Percentiles rank a stretch among this genome's conserved stretches.
Conservation (phyloP, 2,797 vertebrate species). For the Astyanax mexicanus region DNA sequence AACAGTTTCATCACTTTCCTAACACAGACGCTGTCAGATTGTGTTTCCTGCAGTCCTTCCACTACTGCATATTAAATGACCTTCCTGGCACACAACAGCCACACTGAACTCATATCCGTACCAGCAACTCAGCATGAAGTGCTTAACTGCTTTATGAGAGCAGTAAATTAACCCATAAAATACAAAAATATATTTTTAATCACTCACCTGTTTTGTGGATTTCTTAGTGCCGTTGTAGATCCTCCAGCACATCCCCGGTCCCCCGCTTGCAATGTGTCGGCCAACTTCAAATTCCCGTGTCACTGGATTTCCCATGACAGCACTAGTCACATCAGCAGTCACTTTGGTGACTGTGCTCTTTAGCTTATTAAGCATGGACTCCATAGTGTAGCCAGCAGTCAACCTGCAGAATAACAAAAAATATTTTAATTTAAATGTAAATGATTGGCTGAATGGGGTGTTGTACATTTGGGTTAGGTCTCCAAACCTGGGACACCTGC, state of each 20-base stretch:
- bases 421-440: too few species aligned
- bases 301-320: slow-evolving; percentile 98
- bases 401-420: slow-evolving; percentile 8
- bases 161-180: too few species aligned
- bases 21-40: background rate
- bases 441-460: too few species aligned
- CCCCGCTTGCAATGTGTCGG: slow-evolving; percentile 94
- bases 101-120: background rate
- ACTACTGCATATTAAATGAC: background rate
- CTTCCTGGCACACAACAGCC: background rate
- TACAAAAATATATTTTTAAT: too few species aligned
- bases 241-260: slow-evolving; percentile 94
- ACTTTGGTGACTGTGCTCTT: slow-evolving; percentile 99
- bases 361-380: slow-evolving; percentile 98
- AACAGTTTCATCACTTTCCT: background rate
- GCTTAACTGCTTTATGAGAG: background rate
- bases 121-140: background rate
- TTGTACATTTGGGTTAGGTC: too few species aligned
- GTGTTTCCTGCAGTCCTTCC: background rate
- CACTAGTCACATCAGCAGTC: slow-evolving; percentile 96
- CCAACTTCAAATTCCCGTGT: slow-evolving; percentile 98
- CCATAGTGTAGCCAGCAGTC: slow-evolving; percentile 82
- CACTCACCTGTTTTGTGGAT: slow-evolving; percentile 98
- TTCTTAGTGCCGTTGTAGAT: slow-evolving; percentile 98
- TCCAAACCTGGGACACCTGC: too few species aligned